A percentile compares a stretch with the other conserved stretches of the same genome.
Conservation (phyloP, 2,797 vertebrate genomes). For the Diglossa cyanea region DNA sequence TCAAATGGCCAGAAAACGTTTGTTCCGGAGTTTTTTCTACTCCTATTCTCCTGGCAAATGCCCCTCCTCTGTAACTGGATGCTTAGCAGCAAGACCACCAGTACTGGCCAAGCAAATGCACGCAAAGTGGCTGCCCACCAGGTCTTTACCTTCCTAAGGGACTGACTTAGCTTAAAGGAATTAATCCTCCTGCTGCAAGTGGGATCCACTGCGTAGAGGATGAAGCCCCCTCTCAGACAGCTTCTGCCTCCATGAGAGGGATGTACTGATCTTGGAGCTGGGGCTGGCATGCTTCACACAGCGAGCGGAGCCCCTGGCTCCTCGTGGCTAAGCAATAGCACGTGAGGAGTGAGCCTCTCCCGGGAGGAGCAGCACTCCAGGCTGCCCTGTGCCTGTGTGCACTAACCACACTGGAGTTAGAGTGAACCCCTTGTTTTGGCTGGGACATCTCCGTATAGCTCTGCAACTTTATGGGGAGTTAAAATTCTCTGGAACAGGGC, state of each 20-base stretch:
- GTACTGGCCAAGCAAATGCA: not conserved
- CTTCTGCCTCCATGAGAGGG: not conserved
- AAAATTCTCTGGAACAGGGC: constrained; percentile 13
- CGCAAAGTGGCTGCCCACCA: not conserved
- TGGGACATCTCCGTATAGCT: not conserved
- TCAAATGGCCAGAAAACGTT: not conserved
- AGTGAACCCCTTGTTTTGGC: not conserved
- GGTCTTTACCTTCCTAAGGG: not conserved
- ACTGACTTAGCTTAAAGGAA: not conserved
- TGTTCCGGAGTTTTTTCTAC: not conserved
- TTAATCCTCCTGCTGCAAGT: not conserved
- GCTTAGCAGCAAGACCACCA: not conserved
- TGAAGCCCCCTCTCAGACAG: not conserved
- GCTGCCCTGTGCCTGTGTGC: not conserved
- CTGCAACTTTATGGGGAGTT: not conserved
- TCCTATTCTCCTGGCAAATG: not conserved
- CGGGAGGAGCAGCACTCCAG: accelerated
- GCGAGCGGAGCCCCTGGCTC: not conserved
- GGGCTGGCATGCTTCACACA: not conserved
- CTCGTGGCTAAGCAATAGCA: not conserved
- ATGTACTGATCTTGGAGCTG: not conserved
- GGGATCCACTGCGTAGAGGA: not conserved
- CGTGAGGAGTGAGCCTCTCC: not conserved
- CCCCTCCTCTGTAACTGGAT: not conserved
- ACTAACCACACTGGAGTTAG: not conserved